Evolutionary conservation across 2,888 invertebrate genomes (phyloP), one percentile per base, ranked within the genome.

Genomic region (Dicycla oo): DNA sequence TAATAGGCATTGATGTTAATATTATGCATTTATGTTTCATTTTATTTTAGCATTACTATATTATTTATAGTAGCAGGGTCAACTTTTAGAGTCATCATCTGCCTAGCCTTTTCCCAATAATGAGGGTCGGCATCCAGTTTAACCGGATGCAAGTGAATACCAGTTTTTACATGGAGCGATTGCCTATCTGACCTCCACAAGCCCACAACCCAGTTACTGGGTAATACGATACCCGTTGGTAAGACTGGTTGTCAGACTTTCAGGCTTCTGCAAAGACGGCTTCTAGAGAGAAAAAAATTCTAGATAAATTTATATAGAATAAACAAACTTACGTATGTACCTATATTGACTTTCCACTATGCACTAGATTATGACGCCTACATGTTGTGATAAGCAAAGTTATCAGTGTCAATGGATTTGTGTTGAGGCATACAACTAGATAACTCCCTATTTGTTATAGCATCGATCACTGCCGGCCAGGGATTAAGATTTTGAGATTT

Each of bases 401-500:
- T 90, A 91, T 89, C 89, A 82, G 80, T 84, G 77, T 78, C 75
- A 85, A 87, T 87, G 89, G 88, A 87, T 88, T 88, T 87, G 83
- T 84, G 85, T 87, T 82, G 72, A 85, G 82, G 81, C 71, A 87
- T 62, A 72, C 70, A 82, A 58, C 74, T 81, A 83, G 83, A 88
- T 87, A 87, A 82, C 62, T 79, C 69, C n/a, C 78, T 65, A 70
- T 86, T 86, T 88, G 86, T 80, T 82, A 86, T 80, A 73, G 82
- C 91, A 93, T 93, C 93, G 91, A 93, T 93, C 92, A 93, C 85
- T 86, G 90, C 88, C 88, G 88, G 83, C 87, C 84, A 73, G 47
- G 92, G 93, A 92, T 93, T 93, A 88, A 87, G 92, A 90, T 93
- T 91, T 87, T 86, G 86, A 88, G 88, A 90, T 91, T 90, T 88